phyloP scores from a whole-genome alignment of 2,888 invertebrate species.

The Nomada fucata region DNA sequence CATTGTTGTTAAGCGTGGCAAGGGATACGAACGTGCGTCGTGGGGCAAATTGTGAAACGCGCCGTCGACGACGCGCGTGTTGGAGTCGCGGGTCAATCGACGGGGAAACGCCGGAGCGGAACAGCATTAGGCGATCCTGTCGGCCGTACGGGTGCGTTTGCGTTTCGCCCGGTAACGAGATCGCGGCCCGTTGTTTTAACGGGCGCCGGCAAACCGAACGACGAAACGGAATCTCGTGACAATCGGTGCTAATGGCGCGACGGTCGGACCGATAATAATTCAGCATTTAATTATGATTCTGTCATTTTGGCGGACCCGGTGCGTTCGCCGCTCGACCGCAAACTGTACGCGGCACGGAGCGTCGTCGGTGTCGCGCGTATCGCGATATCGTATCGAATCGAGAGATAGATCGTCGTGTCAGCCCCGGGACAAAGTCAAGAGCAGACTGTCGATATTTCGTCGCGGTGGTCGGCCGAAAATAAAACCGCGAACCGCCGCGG shows the following conservation, averaged over 20 bases:
- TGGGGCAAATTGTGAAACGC: not conserved
- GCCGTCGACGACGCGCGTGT: not conserved
- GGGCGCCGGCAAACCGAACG: slow-evolving; percentile 13
- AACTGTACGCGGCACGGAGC: slow-evolving; percentile 21
- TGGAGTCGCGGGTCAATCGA: not conserved
- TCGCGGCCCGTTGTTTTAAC: slow-evolving; percentile 32
- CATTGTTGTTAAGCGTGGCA: too few species aligned
- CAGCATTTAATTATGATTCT: slow-evolving; percentile 55
- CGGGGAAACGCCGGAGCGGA: slow-evolving; percentile 5
- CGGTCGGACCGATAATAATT: slow-evolving; percentile 50
- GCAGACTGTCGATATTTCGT: slow-evolving; percentile 50
- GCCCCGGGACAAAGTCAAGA: slow-evolving; percentile 52
- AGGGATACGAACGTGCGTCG: too few species aligned
- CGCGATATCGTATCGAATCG: slow-evolving; percentile 31
- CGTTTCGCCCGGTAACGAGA: slow-evolving; percentile 4
- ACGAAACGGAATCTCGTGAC: slow-evolving; percentile 28
- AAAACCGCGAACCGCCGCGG: slow-evolving; percentile 24
- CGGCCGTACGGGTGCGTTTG: not conserved
- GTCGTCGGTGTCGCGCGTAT: not conserved
- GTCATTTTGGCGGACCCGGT: slow-evolving; percentile 28
- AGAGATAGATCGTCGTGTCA: slow-evolving; percentile 40
- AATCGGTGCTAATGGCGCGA: slow-evolving; percentile 43
- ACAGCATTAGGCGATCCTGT: not conserved
- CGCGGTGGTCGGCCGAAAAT: slow-evolving; percentile 3
- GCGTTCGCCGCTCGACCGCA: slow-evolving; percentile 40